Evolutionary conservation across 2,797 vertebrate genomes (phyloP), one percentile per base, ranked within the genome.

Genomic region (Chelon labrosus): DNA sequence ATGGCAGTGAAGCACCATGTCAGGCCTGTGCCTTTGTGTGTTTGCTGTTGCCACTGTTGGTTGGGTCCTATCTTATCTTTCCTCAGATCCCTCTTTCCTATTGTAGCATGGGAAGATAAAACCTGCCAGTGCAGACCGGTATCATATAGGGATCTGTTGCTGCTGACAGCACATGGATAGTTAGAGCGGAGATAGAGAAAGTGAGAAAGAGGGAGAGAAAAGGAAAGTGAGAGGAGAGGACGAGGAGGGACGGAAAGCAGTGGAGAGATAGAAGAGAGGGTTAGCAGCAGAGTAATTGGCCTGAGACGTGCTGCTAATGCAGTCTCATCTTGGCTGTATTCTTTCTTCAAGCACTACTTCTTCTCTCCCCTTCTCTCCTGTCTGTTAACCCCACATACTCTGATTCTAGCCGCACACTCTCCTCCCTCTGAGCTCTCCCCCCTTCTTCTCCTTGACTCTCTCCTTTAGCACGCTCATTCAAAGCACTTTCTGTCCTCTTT

Each of bases 81-180:
- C 55, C 82, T 88, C 71, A 77, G 85, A 93, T 93, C 92, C 89
- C 70, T 85, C 89, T 85, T 82, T 91, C 76, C 88, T 87, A 90
- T 92, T 93, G 92, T 93, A 89, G 86, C 81, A 86, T 75, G n/a
- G 84, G 87, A 88, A 93, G 92, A 95, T 93, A 93, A 92, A 92
- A 88, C 88, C 85, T 81, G 87, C 84, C 82, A 84, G 86, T 79
- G 89, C 86, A 78, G 85, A 91, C 90, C 63, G 77, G 82, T 92
- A 93, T 95, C 94, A 92, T 90, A 93, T 88, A 75, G 80, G 87
- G 87, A 94, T 95, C 91, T 93, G 88, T 91, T 85, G 90, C 91
- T 83, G 90, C 85, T 93, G 93, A 93, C 92, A 91, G 89, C 82
- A 90, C 88, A 86, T 68, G 89, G 91, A 89, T 89, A 90, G 87